Evolutionary conservation across 2,888 invertebrate genomes (phyloP), one percentile per base, ranked within the genome.

Genomic region (Drosophila lacicola): DNA sequence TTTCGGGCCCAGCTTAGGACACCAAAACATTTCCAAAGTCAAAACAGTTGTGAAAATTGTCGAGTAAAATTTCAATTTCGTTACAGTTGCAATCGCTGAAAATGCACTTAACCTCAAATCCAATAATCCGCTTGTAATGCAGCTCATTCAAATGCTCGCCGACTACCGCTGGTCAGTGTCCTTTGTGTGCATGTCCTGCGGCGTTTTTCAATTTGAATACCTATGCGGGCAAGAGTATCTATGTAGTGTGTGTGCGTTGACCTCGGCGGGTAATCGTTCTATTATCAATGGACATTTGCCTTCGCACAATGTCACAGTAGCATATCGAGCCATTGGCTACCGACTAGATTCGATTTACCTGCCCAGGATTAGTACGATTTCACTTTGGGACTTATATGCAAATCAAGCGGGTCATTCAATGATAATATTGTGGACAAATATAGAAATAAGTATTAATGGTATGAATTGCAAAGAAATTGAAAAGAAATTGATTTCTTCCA

Each of bases 81-180:
- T 70, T 72, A 58, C 73, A 72, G 70, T 72, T 78, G 63, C 60
- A 69, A 69, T 72, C 68, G 54, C 41, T 69, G 72, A 55, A 72
- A 83, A 80, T 77, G 74, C 88, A 85, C 85, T 85, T 85, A 85
- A 88, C 85, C 88, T 83, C 70, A 82, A 90, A 90, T 87, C 89
- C 78, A 78, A 78, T 90, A 89, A 89, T 90, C 90, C 89, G 79
- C 81, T 88, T 90, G 88, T 89, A 89, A 82, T 78, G 72, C 80
- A 71, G 70, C 70, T 72, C 82, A 82, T 86, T 78, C 70, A 79
- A 67, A 64, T 55, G 34, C 55, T 34, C 39, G 37, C 50, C 60
- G 65, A 17, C 60, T 44, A 25, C 14, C 51, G 29, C 34, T 67
- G 78, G 53, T 55, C 55, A 68, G 58, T 66, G 75, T 54, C 71